A percentile compares a stretch with the other conserved stretches of the same genome.
phyloP scores from a whole-genome alignment of 1,140 invertebrate species.

The Pomacea maculata region DNA sequence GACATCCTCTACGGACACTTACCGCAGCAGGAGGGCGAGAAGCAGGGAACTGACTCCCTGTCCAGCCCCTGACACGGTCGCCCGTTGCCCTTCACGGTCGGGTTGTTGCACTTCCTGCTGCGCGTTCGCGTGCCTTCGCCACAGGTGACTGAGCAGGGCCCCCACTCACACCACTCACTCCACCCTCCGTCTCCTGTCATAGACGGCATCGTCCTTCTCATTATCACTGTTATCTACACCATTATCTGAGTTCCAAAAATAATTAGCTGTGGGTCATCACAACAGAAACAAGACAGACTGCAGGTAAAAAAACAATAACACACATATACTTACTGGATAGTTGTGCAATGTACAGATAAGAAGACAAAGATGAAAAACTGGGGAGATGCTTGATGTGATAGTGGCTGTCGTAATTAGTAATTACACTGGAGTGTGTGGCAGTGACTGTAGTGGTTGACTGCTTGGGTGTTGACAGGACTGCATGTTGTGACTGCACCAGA shows the following conservation, averaged over 20 bases:
- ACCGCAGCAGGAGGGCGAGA: background rate
- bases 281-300: too few relatives aligned
- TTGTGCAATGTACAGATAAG: too few relatives aligned
- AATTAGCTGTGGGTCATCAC: too few relatives aligned
- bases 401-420: too few relatives aligned
- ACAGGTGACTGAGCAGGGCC: slow-evolving; percentile 13
- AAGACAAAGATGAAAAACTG: background rate
- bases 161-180: slow-evolving; percentile 10
- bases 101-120: slow-evolving; percentile 7
- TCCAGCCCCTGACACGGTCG: slow-evolving; percentile 1
- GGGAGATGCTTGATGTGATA: background rate
- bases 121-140: slow-evolving; percentile 6
- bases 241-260: background rate
- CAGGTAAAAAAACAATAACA: too few relatives aligned
- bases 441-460: background rate
- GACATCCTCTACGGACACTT: background rate
- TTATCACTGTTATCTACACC: background rate
- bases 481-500: background rate
- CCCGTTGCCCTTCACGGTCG: background rate
- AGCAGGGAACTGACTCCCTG: background rate
- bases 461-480: background rate
- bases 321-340: too few relatives aligned
- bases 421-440: too few relatives aligned
- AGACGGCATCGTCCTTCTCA: background rate
- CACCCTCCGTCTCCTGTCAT: slow-evolving; percentile 19